phyloP scores from a whole-genome alignment of 2,797 vertebrate species.

The Hirundo rustica region DNA sequence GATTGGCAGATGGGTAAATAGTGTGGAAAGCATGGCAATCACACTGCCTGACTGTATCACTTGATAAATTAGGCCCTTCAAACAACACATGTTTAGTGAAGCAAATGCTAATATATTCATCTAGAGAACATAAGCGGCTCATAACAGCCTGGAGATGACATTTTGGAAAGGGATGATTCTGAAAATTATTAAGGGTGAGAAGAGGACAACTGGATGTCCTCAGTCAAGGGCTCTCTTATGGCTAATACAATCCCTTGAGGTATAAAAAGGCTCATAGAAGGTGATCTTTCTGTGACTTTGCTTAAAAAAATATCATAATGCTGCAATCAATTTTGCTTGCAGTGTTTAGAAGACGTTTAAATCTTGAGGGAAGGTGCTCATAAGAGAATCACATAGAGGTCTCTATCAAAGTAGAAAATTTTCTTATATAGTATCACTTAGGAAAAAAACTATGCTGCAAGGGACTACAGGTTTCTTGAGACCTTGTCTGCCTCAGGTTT shows the following conservation, averaged over 20 bases:
- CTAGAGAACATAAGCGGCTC: neutral
- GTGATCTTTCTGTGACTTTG: neutral
- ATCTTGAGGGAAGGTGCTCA: neutral
- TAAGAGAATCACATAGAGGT: neutral
- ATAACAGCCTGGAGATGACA: neutral
- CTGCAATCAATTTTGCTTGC: neutral
- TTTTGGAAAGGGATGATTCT: neutral
- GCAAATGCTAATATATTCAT: neutral
- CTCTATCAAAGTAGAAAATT: neutral
- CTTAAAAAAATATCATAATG: neutral
- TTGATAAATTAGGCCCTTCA: slow-evolving; percentile 30
- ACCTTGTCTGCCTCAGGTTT: neutral
- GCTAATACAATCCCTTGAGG: neutral
- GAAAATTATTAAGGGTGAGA: neutral
- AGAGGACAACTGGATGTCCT: neutral
- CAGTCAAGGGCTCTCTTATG: neutral
- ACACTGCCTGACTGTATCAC: neutral
- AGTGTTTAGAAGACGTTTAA: neutral
- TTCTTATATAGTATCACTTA: neutral
- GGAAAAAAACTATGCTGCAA: neutral
- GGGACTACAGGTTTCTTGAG: neutral
- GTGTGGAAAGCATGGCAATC: neutral
- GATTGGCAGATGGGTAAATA: slow-evolving; percentile 38
- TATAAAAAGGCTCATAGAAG: neutral
- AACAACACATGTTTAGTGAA: slow-evolving; percentile 14